These are phyloP conservation scores for Pelodiscus sinensis DNA, from an alignment of 2,113 vertebrate species.

Conservation along the genomic window DNA sequence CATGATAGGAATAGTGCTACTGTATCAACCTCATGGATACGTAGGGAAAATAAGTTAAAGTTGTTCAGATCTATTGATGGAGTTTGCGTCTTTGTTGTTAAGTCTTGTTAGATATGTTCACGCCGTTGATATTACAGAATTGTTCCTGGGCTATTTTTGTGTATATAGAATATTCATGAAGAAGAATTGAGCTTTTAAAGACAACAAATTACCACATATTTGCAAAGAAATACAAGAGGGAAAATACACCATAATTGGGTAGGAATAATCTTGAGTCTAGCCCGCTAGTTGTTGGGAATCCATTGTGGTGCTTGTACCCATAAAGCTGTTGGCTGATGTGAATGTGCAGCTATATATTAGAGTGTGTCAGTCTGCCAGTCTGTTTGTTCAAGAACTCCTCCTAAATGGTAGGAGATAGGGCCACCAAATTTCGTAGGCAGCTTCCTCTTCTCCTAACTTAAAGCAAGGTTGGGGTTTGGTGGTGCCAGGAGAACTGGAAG, in stretches of 20 bases:
- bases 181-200: neutral
- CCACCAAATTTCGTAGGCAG: no score
- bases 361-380: no score
- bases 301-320: neutral
- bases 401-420: no score
- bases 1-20: neutral
- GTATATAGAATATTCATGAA: neutral
- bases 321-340: neutral
- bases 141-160: neutral
- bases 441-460: no score
- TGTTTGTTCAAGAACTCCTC: no score
- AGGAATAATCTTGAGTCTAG: neutral
- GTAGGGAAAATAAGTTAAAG: neutral
- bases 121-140: neutral
- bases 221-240: neutral
- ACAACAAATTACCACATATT: neutral
- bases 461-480: no score
- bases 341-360: neutral
- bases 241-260: neutral
- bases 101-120: neutral
- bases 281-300: neutral
- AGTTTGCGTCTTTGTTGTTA: neutral
- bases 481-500: no score
- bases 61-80: neutral
- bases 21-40: neutral